Evolutionary conservation across 2,113 vertebrate species (phyloP), one percentile per base, ranked within the genome.

Genomic region (Egretta garzetta): DNA sequence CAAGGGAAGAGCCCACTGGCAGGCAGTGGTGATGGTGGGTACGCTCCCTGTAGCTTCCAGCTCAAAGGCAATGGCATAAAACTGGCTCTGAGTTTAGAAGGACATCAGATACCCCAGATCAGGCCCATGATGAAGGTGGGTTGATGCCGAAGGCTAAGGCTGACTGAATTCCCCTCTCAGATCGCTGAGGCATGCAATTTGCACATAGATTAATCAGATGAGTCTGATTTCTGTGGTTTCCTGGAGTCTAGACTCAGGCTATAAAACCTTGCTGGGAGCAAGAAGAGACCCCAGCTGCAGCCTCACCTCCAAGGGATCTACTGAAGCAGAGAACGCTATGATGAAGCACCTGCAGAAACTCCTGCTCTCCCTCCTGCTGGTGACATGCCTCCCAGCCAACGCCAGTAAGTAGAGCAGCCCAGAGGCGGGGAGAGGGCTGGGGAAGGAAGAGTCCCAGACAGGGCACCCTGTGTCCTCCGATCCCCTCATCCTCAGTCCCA

Each of bases 231-330:
- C 68, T 82, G 97, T 22, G 97, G 96, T 97, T 97, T 97, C 95
- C 97, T 97, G 96, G 94, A 93, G 95, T 71, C 94, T 96, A 12
- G 6, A 81, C 27, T 94, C 43, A 26, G 84, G 76, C 88, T 97
- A 97, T 97, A 97, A 96, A 97, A 80, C 77, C 84, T 85, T 79
- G 52, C 79, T 45, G 85, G 82, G 85, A 90, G 85, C 62, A 84
- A 70, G 39, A 52, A 9, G 45, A 67, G 95, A 94, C 83, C 86
- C 88, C 64, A 77, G 56, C n/a, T 2, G 52, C 92, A 64, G 52
- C 68, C 55, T n/a, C 47, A 83, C 12, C 88, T 84, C 68, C 4
- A 1, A 28, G 70, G 68, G 56, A 64, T 9, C 73, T 24, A 4
- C 19, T 2, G 41, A 28, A 71, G 92, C 50, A 1, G 3, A 27